phyloP scores from a whole-genome alignment of 2,113 vertebrate genomes.

The Turnix velox region DNA sequence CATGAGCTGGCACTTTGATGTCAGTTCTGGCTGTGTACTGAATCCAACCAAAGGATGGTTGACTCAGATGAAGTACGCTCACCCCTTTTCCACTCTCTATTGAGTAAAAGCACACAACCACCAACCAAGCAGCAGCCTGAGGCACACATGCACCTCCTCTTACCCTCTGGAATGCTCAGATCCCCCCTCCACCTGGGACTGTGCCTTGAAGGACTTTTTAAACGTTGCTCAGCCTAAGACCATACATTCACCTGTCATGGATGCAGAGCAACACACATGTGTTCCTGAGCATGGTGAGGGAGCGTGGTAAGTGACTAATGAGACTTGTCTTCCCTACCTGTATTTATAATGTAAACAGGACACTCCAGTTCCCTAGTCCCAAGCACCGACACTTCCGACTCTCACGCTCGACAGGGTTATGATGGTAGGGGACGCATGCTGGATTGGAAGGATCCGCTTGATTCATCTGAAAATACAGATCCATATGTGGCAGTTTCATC shows the following conservation, averaged over 20 bases:
- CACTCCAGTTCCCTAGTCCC: slow-evolving; percentile 88
- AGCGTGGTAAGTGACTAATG: slow-evolving; percentile 34
- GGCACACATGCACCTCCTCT: background rate
- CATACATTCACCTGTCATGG: fast-evolving
- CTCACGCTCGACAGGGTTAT: slow-evolving; percentile 79
- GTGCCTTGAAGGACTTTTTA: background rate
- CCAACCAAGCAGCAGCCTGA: background rate
- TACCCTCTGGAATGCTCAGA: background rate
- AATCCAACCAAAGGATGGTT: background rate
- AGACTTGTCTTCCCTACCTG: slow-evolving; percentile 71
- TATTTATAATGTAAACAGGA: slow-evolving; percentile 89
- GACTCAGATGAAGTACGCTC: background rate
- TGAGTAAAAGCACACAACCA: background rate
- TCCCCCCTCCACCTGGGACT: background rate
- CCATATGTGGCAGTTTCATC: slow-evolving; percentile 92
- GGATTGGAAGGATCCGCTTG: slow-evolving; percentile 86
- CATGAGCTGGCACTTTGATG: background rate
- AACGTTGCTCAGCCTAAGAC: background rate
- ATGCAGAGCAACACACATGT: background rate
- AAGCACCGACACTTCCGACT: slow-evolving; percentile 84
- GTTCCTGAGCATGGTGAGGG: slow-evolving; percentile 12
- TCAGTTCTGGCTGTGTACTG: background rate
- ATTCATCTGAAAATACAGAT: slow-evolving; percentile 90
- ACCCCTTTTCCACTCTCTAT: background rate
- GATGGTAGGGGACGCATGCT: slow-evolving; percentile 87